Evolutionary conservation across 2,888 invertebrate genomes (phyloP), one percentile per base, ranked within the genome.

Genomic region (Drosophila subsilvestris): DNA sequence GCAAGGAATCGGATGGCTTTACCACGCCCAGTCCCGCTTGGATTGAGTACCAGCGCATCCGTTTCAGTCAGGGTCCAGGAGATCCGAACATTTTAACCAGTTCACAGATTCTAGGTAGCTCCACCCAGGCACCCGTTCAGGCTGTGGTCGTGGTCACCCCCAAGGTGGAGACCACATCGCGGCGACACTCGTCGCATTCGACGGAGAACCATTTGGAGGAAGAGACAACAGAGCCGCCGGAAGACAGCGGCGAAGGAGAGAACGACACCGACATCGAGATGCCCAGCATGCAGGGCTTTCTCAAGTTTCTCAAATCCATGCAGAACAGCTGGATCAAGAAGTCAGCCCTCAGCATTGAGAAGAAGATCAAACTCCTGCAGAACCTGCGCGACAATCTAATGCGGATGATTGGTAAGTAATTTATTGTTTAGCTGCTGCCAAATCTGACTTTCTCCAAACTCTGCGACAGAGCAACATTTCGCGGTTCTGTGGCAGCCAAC

Each of bases 391-490:
- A 94, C 74, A 92, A 93, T 62, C 92, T 96, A 22, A 91, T 96
- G 74, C 90, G 91, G 25, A 94, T 94, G 85, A 95, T 96, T 79
- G 94, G 96, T 96, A 17, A 17, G 57, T 53, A 12, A 27, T 8
- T 22, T 10, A 17, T 53, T 53, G 14, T 49, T 43, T n/a, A 42
- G 53, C 17, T 27, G 12, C 2, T 12, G 32, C 32, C 32, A 12
- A 12, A 12, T 1, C 12, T 50, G 50, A 45, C 45, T 58, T 58
- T 42, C 37, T 22, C 29, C 25, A 3, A 4, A 37, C 10, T 63
- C 37, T 43, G 6, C 20, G 61, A 8, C 80, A 94, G 94, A 93
- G 74, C 89, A 93, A 18, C 93, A 93, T 43, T 92, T 94, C 66
- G 92, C 93, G 14, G 78, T 86, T 8, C 79, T 93, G 2, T 94